Base-by-base conservation (phyloP, 2,888 invertebrate species). In the Hymenopus coronatus region DNA sequence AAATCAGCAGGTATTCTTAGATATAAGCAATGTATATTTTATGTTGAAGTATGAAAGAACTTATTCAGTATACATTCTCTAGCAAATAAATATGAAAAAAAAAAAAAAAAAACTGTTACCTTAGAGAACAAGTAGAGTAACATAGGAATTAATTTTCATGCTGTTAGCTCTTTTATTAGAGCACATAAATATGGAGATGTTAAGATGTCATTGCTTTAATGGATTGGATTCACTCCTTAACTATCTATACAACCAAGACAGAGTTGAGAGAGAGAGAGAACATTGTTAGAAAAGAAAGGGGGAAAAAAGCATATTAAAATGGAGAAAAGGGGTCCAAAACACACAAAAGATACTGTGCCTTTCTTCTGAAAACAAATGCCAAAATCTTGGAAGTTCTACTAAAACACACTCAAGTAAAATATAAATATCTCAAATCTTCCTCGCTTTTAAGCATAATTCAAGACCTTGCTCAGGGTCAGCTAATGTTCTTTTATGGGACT, bases 291-390 rank as follows among this genome's bases (percentile, higher is more conserved):
- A 88, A 81, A 83, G 82, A 40, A 88, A 81, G 33, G 33, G 82
- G 83, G 30, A 82, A 70, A 88, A 27, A 40, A 46, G 28, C 28
- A 86, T 86, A n/a, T 86, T 70, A 28, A 46, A 27, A 70, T 86
- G 33, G 82, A 88, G 88, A 88, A 83, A 70, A 70, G 54, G 86
- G 81, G 28, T 86, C 81, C 86, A 30, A 83, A 88, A 15, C 15
- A 40, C 20, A 54, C 28, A 33, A 27, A 87, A 27, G 81, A 46
- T 46, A 88, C 46, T 88, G 88, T 88, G 88, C 88, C 88, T 88
- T 88, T 83, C 83, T 46, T 83, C 88, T 83, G 40, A 82, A 88
- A 88, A 82, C 82, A 88, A 83, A 82, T 83, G 82, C 83, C 88
- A 88, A 88, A 82, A 33, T 82, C 46, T 88, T 28, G 9, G n/a